Evolutionary conservation across 2,113 vertebrate genomes (phyloP), one percentile per base, ranked within the genome.

Genomic region (Chitala chitala): DNA sequence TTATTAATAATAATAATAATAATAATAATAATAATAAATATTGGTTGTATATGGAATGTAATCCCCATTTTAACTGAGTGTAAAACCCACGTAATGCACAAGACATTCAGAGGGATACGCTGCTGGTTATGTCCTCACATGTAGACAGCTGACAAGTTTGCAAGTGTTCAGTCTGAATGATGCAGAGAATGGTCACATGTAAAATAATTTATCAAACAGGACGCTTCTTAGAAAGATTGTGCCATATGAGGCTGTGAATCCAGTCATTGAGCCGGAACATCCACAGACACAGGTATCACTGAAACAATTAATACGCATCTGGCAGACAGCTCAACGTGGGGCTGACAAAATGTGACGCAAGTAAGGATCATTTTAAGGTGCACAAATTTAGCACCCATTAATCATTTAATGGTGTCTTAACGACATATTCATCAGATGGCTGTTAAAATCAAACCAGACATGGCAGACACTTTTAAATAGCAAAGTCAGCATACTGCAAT

Each of bases 301-400:
- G 91, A 92, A 89, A 89, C 87, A 84, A 93, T 95, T 93, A 95
- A 94, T 91, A 94, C 92, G 91, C 92, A 96, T 92, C 91, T 84
- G 88, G 89, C 66, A 86, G 87, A 90, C 94, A 93, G 96, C 98
- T 93, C 95, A 96, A 92, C 91, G 84, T 73, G 75, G 80, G 76
- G 75, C 75, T 90, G 91, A 95, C 94, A 90, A 91, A 96, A 94
- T 93, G 84, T 94, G 93, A 95, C 92, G 89, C 82, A 93, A 96
- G 94, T 92, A 95, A 95, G 91, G 89, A 88, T 89, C 64, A 88
- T 86, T 86, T 90, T 90, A 87, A 92, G 89, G 89, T 81, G 86
- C 91, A 86, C 76, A 86, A 79, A 86, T 85, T 93, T 93, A 89
- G 86, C 88, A 92, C 90, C 88, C 89, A 94, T 98, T 91, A 96